These are phyloP conservation scores for Zaprionus inermis DNA, from an alignment of 1,140 invertebrate genomes.

Conservation along the genomic window DNA sequence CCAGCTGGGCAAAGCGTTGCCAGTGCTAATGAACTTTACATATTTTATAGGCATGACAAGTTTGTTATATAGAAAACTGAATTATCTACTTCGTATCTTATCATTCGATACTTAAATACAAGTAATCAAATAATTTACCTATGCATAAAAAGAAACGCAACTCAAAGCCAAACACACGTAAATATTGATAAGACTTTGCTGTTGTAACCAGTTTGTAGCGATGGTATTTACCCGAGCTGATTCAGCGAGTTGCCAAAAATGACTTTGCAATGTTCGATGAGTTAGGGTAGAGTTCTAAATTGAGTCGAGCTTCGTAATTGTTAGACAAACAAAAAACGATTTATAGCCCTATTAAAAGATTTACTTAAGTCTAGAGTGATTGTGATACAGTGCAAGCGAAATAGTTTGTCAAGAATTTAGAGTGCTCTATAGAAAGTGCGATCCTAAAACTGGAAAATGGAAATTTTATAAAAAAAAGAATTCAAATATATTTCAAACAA, in stretches of 20 bases:
- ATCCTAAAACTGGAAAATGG: not conserved
- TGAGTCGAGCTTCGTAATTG: not conserved
- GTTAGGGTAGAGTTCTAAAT: not conserved
- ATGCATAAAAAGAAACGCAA: not conserved
- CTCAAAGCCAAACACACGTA: not conserved
- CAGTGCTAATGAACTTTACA: not conserved
- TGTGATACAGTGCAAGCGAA: too few species aligned
- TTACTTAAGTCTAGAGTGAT: not conserved
- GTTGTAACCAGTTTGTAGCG: not conserved
- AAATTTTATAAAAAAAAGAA: not conserved
- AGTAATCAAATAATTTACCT: constrained; percentile 3
- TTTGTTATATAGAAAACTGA: not conserved
- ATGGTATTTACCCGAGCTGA: not conserved
- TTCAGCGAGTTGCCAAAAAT: not conserved
- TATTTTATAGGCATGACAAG: not conserved
- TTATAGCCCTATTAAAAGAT: not conserved
- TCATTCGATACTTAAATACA: not conserved
- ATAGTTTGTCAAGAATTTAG: not conserved
- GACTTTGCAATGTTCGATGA: not conserved
- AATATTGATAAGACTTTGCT: not conserved
- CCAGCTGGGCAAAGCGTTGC: not conserved
- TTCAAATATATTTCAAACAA: not conserved
- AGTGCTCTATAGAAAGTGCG: not conserved
- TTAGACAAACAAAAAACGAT: not conserved
- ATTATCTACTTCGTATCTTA: not conserved